Percentiles rank a stretch among this genome's conserved stretches.
Evolutionary conservation across 2,797 vertebrate genomes (phyloP).

Genomic region (Lithobates sylvaticus): DNA sequence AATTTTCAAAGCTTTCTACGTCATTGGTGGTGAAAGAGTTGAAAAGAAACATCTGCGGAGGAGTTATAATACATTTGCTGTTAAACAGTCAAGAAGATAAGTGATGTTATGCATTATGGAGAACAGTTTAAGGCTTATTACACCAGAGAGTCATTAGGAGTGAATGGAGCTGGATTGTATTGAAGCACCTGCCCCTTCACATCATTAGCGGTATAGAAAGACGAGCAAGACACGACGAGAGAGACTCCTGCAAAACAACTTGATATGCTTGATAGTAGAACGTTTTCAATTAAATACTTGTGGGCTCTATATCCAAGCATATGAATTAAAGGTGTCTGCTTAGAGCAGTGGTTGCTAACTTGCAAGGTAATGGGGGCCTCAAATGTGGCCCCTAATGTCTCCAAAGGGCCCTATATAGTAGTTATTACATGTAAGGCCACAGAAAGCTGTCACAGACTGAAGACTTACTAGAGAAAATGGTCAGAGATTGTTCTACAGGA

Average conservation of each 20-base stretch:
- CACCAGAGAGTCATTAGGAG: not conserved
- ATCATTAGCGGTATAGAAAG: not conserved
- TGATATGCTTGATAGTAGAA: not conserved
- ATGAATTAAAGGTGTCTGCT: not conserved
- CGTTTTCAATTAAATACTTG: not conserved
- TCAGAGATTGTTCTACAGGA: too few species aligned
- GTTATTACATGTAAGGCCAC: too few species aligned
- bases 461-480: too few species aligned
- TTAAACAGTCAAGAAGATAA: not conserved
- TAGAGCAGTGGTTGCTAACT: too few species aligned
- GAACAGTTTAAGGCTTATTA: not conserved
- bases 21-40: not conserved
- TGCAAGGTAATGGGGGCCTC: too few species aligned
- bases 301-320: not conserved
- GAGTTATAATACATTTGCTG: not conserved
- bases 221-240: not conserved
- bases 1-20: not conserved
- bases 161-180: not conserved
- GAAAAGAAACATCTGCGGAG: not conserved
- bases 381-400: too few species aligned
- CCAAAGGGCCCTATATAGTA: too few species aligned
- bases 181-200: not conserved
- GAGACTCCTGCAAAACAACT: not conserved
- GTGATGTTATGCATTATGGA: not conserved
- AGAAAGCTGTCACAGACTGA: too few species aligned